Percentiles rank a stretch among this genome's conserved stretches.
These are phyloP conservation scores for Ferrisia virgata DNA, from an alignment of 2,888 invertebrate genomes.

Conservation along the genomic window DNA sequence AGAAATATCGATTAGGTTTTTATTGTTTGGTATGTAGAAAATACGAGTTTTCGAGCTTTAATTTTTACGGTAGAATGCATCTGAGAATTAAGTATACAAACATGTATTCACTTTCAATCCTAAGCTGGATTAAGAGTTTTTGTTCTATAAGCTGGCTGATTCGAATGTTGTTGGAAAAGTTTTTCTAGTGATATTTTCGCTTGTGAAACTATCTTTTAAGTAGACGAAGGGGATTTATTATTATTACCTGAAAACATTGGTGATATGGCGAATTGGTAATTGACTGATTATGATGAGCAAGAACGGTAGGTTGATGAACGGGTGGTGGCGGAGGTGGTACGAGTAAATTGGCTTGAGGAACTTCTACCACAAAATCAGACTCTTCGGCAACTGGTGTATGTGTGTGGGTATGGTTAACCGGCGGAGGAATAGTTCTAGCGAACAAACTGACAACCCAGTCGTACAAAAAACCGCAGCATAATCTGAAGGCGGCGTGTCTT, in stretches of 20 bases:
- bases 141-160: not conserved
- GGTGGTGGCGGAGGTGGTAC: conserved; percentile 44
- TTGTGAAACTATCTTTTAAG: not conserved
- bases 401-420: not conserved
- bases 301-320: not conserved
- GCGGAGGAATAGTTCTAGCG: not conserved
- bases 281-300: conserved; percentile 39
- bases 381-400: not conserved
- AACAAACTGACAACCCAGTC: conserved; percentile 49
- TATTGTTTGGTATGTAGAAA: conserved; percentile 7
- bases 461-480: conserved; percentile 73
- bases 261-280: conserved; percentile 34
- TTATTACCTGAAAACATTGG: conserved; percentile 23
- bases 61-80: not conserved
- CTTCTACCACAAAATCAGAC: conserved; percentile 42
- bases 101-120: not conserved
- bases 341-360: conserved; percentile 39
- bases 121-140: not conserved
- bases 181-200: not conserved
- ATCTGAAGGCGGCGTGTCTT: conserved; percentile 67
- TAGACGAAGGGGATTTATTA: not conserved
- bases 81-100: not conserved
- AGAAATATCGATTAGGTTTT: conserved; percentile 10
- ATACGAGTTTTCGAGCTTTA: not conserved
- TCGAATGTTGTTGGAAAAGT: not conserved